A percentile compares a stretch with the other conserved stretches of the same genome.
Conservation (phyloP, 2,797 vertebrate genomes). For the Silurus aristotelis region DNA sequence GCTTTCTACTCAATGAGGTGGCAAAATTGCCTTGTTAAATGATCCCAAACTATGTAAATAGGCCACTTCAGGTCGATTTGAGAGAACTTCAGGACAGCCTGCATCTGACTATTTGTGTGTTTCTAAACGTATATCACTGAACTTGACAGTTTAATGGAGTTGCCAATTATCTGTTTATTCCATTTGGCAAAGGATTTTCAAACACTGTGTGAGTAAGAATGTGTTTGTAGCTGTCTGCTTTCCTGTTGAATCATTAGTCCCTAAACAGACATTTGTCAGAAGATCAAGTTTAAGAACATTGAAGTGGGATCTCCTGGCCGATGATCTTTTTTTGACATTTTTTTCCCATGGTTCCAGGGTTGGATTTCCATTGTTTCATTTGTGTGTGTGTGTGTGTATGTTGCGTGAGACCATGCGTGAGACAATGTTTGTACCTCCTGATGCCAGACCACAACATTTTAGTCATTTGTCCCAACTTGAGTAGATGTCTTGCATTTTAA, state of each 20-base stretch:
- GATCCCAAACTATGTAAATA: slow-evolving; percentile 17
- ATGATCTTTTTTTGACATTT: slow-evolving; percentile 20
- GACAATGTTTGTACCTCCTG: background rate
- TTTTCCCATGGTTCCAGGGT: slow-evolving; percentile 25
- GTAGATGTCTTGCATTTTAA: too few species aligned
- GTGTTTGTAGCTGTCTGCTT: slow-evolving; percentile 45
- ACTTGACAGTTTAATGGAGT: slow-evolving; percentile 21
- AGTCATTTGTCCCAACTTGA: too few species aligned
- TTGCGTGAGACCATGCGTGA: background rate
- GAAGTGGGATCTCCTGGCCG: slow-evolving; percentile 38
- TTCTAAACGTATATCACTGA: slow-evolving; percentile 29
- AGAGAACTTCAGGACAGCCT: slow-evolving; percentile 22
- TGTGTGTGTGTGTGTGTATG: background rate
- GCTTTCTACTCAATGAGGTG: slow-evolving; percentile 3
- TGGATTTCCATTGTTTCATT: slow-evolving; percentile 6
- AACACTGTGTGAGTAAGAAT: slow-evolving; percentile 40
- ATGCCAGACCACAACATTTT: background rate
- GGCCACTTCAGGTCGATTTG: slow-evolving; percentile 25
- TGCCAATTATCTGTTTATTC: slow-evolving; percentile 52
- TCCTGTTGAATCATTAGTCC: slow-evolving; percentile 48
- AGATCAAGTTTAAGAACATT: slow-evolving; percentile 41
- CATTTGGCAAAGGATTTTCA: slow-evolving; percentile 47
- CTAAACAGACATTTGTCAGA: slow-evolving; percentile 47
- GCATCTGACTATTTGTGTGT: slow-evolving; percentile 32
- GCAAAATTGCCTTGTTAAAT: slow-evolving; percentile 32